These are phyloP conservation scores for Malacoraja senta DNA, from an alignment of 2,797 vertebrate genomes.

Conservation along the genomic window DNA sequence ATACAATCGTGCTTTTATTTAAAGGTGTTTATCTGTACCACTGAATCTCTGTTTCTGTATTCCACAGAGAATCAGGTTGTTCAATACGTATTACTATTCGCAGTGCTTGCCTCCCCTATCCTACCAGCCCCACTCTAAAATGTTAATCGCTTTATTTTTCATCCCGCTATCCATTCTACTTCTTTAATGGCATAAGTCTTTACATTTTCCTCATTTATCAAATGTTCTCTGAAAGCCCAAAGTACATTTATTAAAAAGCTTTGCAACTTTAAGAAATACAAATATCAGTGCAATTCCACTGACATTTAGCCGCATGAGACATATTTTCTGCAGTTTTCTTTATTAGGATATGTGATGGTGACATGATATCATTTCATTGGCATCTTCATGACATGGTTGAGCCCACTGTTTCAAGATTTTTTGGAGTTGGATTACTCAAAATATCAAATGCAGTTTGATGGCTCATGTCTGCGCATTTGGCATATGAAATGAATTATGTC, in stretches of 20 bases:
- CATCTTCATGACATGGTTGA: background rate
- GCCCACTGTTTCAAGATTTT: background rate
- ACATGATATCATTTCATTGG: background rate
- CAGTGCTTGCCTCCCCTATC: background rate
- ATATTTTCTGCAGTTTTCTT: background rate
- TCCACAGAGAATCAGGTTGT: too few species aligned
- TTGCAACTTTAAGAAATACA: background rate
- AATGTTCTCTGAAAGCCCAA: background rate
- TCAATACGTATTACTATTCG: background rate
- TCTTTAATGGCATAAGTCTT: background rate
- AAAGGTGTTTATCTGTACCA: too few species aligned
- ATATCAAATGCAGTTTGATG: background rate
- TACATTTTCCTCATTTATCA: background rate
- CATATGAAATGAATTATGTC: background rate
- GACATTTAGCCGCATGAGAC: too few species aligned
- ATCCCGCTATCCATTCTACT: background rate
- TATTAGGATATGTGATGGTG: background rate
- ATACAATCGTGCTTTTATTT: background rate
- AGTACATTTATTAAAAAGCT: background rate
- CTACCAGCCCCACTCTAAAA: background rate
- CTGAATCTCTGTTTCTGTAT: too few species aligned
- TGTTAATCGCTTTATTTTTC: background rate
- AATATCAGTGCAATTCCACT: background rate
- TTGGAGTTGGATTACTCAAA: background rate
- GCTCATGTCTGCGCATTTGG: background rate